Base-by-base conservation (phyloP, 2,113 vertebrate genomes). In the Saguinus imperator region DNA sequence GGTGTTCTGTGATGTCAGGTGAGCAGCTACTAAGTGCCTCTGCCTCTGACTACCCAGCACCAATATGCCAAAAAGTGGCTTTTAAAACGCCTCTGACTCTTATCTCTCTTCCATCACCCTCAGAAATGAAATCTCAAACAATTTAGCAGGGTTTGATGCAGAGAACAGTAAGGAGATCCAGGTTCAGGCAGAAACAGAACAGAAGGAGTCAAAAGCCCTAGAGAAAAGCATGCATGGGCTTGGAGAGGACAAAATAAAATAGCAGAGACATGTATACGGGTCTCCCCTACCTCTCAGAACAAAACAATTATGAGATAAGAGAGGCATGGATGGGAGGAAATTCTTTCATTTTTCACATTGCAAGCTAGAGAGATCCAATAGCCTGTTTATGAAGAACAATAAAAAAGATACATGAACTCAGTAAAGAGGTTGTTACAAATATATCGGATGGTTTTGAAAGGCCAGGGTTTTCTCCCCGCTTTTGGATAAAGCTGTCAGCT, bases 281-380 rank as follows among this genome's bases (percentile, higher is more conserved):
- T 98, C 96, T 98, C 91, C 97, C 97, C 98, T 98, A 97, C 98
- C 97, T 98, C 98, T 98, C 97, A 96, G 98, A 98, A 98, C 98
- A 99, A 99, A 99, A 98, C 99, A 99, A 98, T 99, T 98, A 99
- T 96, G 98, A 98, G 99, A 98, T 99, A 99, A 99, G 98, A 98
- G 98, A 98, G 97, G 98, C 98, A 98, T 96, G 97, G 98, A 98
- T 95, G 95, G 95, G 97, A 98, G 97, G 98, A 98, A 99, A 98
- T 98, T 98, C 98, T 98, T 98, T 98, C 98, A 98, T 99, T 99
- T 99, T 98, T 99, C 98, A 98, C 87, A 2, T 94, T 97, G 98
- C 96, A 98, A 98, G 98, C 98, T 97, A 37, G 32, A 98, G 98
- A 97, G 97, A 98, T 98, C 98, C 98, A 99, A 98, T 98, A 98